Evolutionary conservation across 2,888 invertebrate species (phyloP).

Genomic region (Stramonita haemastoma): DNA sequence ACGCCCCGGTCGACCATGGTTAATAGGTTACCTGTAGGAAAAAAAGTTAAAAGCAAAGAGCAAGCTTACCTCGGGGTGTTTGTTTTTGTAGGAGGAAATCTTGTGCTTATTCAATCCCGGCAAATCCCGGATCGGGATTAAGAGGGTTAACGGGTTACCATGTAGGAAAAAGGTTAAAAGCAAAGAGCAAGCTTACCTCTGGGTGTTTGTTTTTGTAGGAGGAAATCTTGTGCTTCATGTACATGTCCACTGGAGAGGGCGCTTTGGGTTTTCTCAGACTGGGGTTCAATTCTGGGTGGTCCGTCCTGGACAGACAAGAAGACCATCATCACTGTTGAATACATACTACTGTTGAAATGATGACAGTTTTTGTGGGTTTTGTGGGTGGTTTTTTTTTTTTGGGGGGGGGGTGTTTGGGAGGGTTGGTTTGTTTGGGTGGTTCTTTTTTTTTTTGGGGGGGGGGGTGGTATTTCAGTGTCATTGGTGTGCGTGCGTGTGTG

Average conservation of each 20-base stretch:
- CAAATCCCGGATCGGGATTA: no score
- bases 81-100: no score
- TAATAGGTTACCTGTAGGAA: no score
- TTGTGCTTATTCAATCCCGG: no score
- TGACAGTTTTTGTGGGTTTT: background rate
- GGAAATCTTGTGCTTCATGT: background rate
- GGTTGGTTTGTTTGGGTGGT: background rate
- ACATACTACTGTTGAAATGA: background rate
- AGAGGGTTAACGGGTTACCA: no score
- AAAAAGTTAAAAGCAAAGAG: no score
- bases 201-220: background rate
- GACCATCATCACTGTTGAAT: background rate
- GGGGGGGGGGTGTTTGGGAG: background rate
- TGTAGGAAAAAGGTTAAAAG: no score
- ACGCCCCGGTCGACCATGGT: no score
- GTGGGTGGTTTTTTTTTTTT: background rate
- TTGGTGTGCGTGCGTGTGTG: no score
- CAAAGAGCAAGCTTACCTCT: background rate
- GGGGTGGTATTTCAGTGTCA: background rate
- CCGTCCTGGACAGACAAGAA: background rate
- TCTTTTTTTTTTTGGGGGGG: background rate
- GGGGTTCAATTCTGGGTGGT: constrained; percentile 21
- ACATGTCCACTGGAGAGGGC: background rate
- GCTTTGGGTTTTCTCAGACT: background rate
- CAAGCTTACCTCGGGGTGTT: no score